phyloP scores from a whole-genome alignment of 1,140 invertebrate genomes.

The Heliconius hewitsoni region DNA sequence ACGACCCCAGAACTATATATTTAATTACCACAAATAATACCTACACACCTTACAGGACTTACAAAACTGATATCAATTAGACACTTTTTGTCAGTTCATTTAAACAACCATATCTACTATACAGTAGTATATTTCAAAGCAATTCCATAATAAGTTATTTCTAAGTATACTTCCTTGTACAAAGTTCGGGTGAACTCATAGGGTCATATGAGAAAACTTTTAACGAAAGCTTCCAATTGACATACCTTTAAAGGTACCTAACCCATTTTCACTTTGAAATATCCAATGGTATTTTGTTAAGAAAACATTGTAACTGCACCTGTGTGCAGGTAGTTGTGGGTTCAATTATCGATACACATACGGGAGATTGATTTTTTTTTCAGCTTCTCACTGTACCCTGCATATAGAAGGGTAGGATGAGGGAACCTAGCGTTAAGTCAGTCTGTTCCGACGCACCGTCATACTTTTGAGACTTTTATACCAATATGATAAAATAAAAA shows the following conservation, averaged over 20 bases:
- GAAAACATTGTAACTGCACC: not conserved
- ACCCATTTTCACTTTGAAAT: not conserved
- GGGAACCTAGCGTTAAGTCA: no score
- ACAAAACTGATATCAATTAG: not conserved
- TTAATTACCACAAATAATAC: not conserved
- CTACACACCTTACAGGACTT: not conserved
- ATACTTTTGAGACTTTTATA: no score
- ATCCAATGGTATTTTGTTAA: not conserved
- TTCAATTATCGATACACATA: no score
- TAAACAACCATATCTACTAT: not conserved
- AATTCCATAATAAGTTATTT: not conserved
- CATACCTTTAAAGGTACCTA: conserved; percentile 1
- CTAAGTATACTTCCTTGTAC: conserved; percentile 5
- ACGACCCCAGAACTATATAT: no score
- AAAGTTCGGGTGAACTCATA: not conserved
- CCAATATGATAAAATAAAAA: no score
- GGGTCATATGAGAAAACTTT: conserved; percentile 10
- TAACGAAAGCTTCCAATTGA: conserved; percentile 13
- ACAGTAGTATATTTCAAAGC: not conserved
- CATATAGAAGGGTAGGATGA: no score
- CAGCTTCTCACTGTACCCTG: no score
- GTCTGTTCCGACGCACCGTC: no score
- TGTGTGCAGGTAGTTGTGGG: no score
- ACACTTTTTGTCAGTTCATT: not conserved
- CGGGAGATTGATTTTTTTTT: no score